Evolutionary conservation across 2,888 invertebrate genomes (phyloP).

Genomic region (Scaeva pyrastri): DNA sequence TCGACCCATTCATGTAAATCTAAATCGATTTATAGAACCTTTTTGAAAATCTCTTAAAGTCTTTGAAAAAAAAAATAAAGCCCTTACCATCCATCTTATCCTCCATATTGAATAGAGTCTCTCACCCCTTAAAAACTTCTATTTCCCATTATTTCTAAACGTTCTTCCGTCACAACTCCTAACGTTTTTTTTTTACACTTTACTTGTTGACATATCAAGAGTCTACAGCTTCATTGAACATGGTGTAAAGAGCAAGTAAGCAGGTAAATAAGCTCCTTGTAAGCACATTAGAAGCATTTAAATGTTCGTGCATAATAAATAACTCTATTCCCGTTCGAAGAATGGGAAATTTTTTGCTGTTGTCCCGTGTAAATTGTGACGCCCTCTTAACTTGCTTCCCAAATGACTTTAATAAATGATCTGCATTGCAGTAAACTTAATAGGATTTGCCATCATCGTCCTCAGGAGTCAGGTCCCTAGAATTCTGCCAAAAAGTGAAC

Average conservation of each 20-base stretch:
- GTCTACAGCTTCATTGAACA: slow-evolving; percentile 44
- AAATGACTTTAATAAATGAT: slow-evolving; percentile 60
- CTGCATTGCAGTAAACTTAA: slow-evolving; percentile 57
- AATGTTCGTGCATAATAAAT: slow-evolving; percentile 38
- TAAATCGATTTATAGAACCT: too few relatives aligned
- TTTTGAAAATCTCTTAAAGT: too few relatives aligned
- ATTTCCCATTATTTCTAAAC: too few relatives aligned
- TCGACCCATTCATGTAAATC: too few relatives aligned
- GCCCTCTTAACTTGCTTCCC: slow-evolving; percentile 50
- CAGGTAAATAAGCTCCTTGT: slow-evolving; percentile 30
- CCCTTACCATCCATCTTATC: too few relatives aligned
- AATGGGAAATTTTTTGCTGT: neutral
- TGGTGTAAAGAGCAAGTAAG: slow-evolving; percentile 24
- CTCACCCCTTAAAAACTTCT: too few relatives aligned
- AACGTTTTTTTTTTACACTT: neutral
- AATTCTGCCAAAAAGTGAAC: slow-evolving; percentile 20
- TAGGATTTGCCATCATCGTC: too few relatives aligned
- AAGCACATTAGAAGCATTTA: slow-evolving; percentile 40
- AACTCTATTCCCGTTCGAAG: slow-evolving; percentile 7
- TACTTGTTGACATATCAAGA: slow-evolving; percentile 8
- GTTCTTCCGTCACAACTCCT: neutral
- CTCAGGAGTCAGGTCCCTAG: too few relatives aligned
- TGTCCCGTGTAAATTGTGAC: neutral
- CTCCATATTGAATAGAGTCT: too few relatives aligned
- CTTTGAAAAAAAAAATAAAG: too few relatives aligned